Evolutionary conservation across 35 echinoderm and acorn worm genomes (phyloP), one percentile per base, ranked within the genome.

Genomic region (Amphiura filiformis): DNA sequence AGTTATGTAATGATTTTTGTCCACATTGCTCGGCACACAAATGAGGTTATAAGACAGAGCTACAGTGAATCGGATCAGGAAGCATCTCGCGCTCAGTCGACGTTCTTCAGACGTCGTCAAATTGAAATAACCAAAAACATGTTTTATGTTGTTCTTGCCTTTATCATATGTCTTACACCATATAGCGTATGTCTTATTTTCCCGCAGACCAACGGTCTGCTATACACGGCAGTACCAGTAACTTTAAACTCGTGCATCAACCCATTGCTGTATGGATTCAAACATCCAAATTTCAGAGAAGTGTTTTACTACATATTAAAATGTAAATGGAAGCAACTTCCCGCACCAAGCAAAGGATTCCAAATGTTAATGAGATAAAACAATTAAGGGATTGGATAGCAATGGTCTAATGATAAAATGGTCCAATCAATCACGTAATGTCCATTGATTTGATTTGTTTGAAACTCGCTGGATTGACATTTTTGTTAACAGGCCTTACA

Each of bases 261-360:
- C 82, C 94, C 94, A 32, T 83, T 92, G 57, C 88, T 96, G 42
- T 96, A 96, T 47, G 94, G 90, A 23, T 92, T 90, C 0, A 96
- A 96, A 61, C 94, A 96, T 37, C 94, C 94, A 2, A 82, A 96
- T 40, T 96, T 96, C 61, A 96, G 91, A 80, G 76, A 89, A 32
- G 91, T 96, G 65, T 96, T 96, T 40, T 84, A 88, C 20, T 84
- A 82, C 1, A 89, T 96, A 61, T 78, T 96, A 20, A 81, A 32
- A 13, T 86, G 90, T 26, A 34, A 65, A 34, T 96, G 94, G 37
- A 79, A 76, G 0, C 36, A 86, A 32, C 75, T 96, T 13, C 94
- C 94, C 12, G 94, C 91, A 32, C 87, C 33, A 37, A 36, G 49
- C 15, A 61, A 83, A 22, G 40, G 40, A 2, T 47, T 83, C 39